These are phyloP conservation scores for Melinopterus prodromus DNA, from an alignment of 2,888 invertebrate species.

Conservation along the genomic window DNA sequence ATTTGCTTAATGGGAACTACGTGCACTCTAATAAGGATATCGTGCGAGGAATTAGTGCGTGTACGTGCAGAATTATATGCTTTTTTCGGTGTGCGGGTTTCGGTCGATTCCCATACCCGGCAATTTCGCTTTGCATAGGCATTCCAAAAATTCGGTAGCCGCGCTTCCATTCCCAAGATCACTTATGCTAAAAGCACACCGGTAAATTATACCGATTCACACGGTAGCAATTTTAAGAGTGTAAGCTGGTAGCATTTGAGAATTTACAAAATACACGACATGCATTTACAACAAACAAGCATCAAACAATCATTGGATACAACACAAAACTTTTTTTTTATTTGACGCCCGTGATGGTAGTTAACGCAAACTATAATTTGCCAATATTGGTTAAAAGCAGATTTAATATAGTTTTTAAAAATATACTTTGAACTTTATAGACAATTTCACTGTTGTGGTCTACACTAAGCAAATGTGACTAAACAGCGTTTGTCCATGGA, in stretches of 20 bases:
- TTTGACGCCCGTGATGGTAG: too few species aligned
- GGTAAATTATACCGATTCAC: constrained; percentile 18
- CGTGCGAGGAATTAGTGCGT: not conserved
- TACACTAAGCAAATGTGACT: too few species aligned
- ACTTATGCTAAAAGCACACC: constrained; percentile 10
- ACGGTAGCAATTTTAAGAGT: constrained; percentile 13
- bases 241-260: not conserved
- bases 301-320: too few species aligned
- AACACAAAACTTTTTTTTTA: too few species aligned
- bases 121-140: constrained; percentile 21
- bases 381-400: too few species aligned
- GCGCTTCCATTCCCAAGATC: constrained; percentile 18
- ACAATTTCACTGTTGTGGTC: too few species aligned
- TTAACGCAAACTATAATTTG: too few species aligned
- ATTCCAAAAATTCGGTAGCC: constrained; percentile 23
- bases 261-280: not conserved
- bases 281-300: too few species aligned
- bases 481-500: too few species aligned
- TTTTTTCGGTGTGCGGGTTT: not conserved
- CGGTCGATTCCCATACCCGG: not conserved
- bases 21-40: not conserved
- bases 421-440: too few species aligned
- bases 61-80: not conserved
- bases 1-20: too few species aligned
- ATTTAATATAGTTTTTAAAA: too few species aligned